A percentile compares a stretch with the other conserved stretches of the same genome.
Evolutionary conservation across 2,113 vertebrate species (phyloP).

Genomic region (Camarhynchus parvulus): DNA sequence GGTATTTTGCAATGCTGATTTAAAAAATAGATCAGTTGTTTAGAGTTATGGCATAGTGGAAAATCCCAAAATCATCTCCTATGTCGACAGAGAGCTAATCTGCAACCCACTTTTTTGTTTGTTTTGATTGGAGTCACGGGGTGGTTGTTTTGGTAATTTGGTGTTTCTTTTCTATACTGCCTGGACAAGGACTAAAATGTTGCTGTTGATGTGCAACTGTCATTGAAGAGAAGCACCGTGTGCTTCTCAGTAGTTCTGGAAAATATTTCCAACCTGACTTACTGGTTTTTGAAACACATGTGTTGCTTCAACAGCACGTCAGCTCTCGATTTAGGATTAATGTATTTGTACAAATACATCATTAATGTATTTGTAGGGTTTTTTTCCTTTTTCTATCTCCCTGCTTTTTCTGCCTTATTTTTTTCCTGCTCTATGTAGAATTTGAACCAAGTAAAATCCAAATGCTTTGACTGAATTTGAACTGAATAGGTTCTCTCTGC

Average conservation of each 20-base stretch:
- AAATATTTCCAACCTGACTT: background rate
- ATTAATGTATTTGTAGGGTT: background rate
- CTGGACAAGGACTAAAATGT: background rate
- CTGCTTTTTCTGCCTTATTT: background rate
- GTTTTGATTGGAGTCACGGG: background rate
- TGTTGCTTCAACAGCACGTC: background rate
- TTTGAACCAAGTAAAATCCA: background rate
- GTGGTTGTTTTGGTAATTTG: background rate
- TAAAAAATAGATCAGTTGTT: background rate
- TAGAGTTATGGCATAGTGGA: background rate
- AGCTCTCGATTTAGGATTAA: background rate
- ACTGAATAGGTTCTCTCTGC: background rate
- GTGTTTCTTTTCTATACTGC: background rate
- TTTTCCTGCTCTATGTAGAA: background rate
- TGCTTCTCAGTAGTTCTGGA: background rate
- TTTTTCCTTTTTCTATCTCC: background rate
- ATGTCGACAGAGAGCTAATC: background rate
- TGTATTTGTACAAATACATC: background rate
- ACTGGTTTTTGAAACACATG: background rate
- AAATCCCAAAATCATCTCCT: background rate
- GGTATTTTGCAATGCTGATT: background rate
- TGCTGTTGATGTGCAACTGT: background rate
- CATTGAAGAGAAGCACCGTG: background rate
- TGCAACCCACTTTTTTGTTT: background rate
- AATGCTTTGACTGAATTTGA: background rate